Conservation (phyloP, 2,113 vertebrate species). For the Oryzias javanicus region DNA sequence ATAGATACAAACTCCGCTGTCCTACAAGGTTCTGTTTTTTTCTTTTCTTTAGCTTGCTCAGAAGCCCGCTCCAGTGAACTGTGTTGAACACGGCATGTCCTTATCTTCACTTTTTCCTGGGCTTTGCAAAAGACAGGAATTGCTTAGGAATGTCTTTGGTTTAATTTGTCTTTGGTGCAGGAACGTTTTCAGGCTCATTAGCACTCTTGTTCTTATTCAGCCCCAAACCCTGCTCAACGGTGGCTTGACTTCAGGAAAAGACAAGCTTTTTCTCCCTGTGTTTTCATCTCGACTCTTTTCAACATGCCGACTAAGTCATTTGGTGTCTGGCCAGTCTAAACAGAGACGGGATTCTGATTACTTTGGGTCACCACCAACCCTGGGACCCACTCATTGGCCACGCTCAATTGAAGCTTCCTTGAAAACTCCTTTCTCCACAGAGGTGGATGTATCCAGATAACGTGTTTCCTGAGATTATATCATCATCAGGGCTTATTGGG, state of each 20-base stretch:
- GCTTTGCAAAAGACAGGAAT: constrained; percentile 28
- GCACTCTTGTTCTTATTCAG: constrained; percentile 37
- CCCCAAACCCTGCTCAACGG: constrained; percentile 20
- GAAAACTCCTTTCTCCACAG: constrained; percentile 32
- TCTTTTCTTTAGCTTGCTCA: constrained; percentile 22
- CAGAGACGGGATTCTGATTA: constrained; percentile 49
- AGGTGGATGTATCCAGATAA: constrained; percentile 50
- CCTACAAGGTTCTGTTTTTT: constrained; percentile 29
- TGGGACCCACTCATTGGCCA: constrained; percentile 47
- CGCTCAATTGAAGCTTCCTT: constrained; percentile 56
- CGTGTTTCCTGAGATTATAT: constrained; percentile 41
- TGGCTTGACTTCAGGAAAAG: constrained; percentile 52
- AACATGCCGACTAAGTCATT: constrained; percentile 56
- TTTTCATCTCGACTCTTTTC: constrained; percentile 44
- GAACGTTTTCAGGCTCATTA: constrained; percentile 68
- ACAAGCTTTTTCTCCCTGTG: constrained; percentile 53
- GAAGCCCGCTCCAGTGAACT: constrained; percentile 17
- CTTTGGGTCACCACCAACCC: constrained; percentile 49
- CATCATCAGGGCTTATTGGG: constrained; percentile 34
- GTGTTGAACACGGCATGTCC: background rate
- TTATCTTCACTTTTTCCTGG: constrained; percentile 28
- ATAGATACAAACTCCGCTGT: constrained; percentile 7
- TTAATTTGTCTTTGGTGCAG: constrained; percentile 38
- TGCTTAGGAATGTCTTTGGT: constrained; percentile 39
- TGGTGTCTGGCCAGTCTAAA: constrained; percentile 61